Conservation (phyloP, 1,140 invertebrate genomes). For the Panagrolaimus sp. region DNA sequence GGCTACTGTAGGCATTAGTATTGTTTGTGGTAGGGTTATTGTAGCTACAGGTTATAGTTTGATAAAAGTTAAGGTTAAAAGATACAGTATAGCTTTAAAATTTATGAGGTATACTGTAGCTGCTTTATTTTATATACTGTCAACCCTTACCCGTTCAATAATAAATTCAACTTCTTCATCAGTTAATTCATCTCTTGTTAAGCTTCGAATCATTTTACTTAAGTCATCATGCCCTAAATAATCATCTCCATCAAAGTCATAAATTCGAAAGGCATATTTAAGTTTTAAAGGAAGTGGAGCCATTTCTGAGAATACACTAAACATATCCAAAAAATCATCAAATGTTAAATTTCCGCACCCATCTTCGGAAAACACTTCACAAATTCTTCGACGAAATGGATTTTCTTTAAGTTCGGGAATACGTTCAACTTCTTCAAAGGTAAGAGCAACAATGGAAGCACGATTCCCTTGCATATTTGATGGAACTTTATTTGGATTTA, state of each 20-base stretch:
- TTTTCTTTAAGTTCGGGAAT: slow-evolving; percentile 92
- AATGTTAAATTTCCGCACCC: slow-evolving; percentile 81
- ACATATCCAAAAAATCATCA: slow-evolving; percentile 88
- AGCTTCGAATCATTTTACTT: slow-evolving; percentile 71
- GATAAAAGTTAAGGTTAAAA: too few species aligned
- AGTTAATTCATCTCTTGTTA: slow-evolving; percentile 78
- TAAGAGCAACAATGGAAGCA: slow-evolving; percentile 71
- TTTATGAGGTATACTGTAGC: not conserved
- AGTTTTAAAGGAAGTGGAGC: slow-evolving; percentile 83
- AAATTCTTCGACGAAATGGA: slow-evolving; percentile 83
- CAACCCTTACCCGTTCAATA: slow-evolving; percentile 61
- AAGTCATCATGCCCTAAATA: slow-evolving; percentile 77
- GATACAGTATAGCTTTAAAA: not conserved
- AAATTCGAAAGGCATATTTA: slow-evolving; percentile 89
- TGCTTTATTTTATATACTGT: not conserved
- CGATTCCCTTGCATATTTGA: slow-evolving; percentile 59
- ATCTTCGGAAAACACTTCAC: slow-evolving; percentile 80
- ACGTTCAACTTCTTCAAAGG: slow-evolving; percentile 73
- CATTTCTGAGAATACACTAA: slow-evolving; percentile 76
- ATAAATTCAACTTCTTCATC: slow-evolving; percentile 72
- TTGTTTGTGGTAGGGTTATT: too few species aligned
- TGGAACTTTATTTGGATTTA: slow-evolving; percentile 58
- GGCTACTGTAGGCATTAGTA: too few species aligned
- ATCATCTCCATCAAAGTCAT: slow-evolving; percentile 87
- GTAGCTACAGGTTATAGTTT: too few species aligned